phyloP scores from a whole-genome alignment of 2,888 invertebrate genomes.

The Melanophora roralis region DNA sequence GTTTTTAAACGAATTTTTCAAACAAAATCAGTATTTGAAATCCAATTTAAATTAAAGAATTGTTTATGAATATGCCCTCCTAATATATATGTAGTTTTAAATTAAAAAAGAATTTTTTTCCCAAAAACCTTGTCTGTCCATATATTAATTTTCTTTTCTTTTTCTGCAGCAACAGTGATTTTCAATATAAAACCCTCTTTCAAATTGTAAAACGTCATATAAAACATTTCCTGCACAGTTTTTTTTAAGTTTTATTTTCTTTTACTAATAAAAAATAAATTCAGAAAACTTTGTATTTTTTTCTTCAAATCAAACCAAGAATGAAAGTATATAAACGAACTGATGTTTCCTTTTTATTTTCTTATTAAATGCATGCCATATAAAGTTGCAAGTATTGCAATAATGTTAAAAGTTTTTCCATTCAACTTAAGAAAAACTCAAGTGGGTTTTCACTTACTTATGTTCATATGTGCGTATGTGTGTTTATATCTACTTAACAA shows the following conservation, averaged over 20 bases:
- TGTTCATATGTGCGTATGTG: too few species aligned
- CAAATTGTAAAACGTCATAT: neutral
- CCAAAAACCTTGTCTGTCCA: neutral
- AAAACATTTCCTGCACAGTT: constrained; percentile 4
- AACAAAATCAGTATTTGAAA: too few species aligned
- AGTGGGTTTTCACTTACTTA: constrained; percentile 5
- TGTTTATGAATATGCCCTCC: too few species aligned
- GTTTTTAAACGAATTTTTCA: too few species aligned
- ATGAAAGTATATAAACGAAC: neutral
- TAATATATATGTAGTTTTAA: too few species aligned
- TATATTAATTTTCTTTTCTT: neutral
- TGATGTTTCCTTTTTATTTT: constrained; percentile 15
- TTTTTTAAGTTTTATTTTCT: neutral
- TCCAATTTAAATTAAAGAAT: too few species aligned
- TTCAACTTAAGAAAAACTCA: constrained; percentile 15
- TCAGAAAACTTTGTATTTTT: constrained; percentile 2
- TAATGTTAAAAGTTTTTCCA: constrained; percentile 21
- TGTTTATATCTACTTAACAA: too few species aligned
- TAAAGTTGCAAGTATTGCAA: neutral
- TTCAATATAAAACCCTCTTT: constrained; percentile 4
- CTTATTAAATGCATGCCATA: neutral
- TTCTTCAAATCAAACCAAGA: neutral
- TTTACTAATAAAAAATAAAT: constrained; percentile 18
- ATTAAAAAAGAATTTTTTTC: too few species aligned
- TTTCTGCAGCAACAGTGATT: neutral